These are phyloP conservation scores for Bolinopsis microptera DNA, from an alignment of 37 sponge, comb jelly and placozoan genomes.

Conservation along the genomic window DNA sequence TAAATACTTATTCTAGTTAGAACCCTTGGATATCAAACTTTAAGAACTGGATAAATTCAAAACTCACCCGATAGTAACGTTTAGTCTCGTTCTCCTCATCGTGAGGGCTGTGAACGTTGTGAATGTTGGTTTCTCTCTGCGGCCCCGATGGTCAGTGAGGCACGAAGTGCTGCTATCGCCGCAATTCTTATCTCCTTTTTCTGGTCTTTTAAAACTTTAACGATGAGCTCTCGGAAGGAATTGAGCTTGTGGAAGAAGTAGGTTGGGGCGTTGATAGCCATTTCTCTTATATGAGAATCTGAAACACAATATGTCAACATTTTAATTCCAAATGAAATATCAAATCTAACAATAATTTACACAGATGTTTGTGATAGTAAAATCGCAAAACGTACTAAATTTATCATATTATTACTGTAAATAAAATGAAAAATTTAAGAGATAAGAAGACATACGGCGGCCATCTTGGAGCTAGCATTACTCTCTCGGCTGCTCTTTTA, in stretches of 20 bases:
- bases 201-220: constrained; percentile 81
- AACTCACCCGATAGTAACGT: not conserved
- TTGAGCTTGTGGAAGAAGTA: constrained; percentile 87
- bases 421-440: too few relatives aligned
- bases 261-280: constrained; percentile 89
- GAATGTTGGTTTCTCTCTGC: constrained; percentile 74
- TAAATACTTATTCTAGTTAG: too few relatives aligned
- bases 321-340: not conserved
- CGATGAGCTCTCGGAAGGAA: constrained; percentile 85
- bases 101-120: constrained; percentile 15
- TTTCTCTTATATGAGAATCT: constrained; percentile 87
- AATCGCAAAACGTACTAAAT: too few relatives aligned
- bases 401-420: too few relatives aligned
- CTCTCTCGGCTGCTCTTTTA: constrained; percentile 5
- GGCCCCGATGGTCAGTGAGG: constrained; percentile 85
- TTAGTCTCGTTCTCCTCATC: constrained; percentile 25
- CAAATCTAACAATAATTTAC: not conserved
- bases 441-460: constrained; percentile 42
- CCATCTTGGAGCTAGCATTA: constrained; percentile 55
- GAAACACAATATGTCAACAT: not conserved
- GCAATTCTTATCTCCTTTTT: constrained; percentile 84
- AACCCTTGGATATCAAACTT: too few relatives aligned
- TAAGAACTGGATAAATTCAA: too few relatives aligned
- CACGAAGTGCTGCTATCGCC: constrained; percentile 83
- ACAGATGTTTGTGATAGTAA: too few relatives aligned